Evolutionary conservation across 1,140 invertebrate species (phyloP).

Genomic region (Holotrichia oblita): DNA sequence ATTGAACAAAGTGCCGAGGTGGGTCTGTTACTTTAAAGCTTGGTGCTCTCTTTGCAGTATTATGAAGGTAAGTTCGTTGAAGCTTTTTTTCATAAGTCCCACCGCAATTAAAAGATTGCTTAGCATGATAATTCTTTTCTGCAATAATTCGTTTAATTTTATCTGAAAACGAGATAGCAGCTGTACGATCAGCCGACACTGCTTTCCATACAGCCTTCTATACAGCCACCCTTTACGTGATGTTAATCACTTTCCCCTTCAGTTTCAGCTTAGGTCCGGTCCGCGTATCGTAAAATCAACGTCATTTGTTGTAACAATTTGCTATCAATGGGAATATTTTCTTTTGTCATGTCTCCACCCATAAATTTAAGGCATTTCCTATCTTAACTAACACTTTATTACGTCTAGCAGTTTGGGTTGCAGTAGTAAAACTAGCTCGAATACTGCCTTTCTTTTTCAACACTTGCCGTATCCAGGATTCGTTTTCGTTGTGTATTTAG

Average conservation of each 20-base stretch:
- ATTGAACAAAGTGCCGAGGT: neutral
- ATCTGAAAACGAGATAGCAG: neutral
- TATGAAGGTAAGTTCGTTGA: neutral
- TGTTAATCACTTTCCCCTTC: neutral
- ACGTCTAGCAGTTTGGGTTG: neutral
- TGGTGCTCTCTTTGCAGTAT: neutral
- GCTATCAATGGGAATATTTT: too few species aligned
- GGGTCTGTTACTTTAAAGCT: neutral
- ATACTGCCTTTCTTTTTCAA: too few species aligned
- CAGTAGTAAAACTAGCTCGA: neutral
- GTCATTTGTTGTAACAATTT: too few species aligned
- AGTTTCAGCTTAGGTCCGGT: neutral
- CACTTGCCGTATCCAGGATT: too few species aligned
- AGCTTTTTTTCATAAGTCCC: neutral
- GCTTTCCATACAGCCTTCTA: neutral
- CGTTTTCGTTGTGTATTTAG: too few species aligned
- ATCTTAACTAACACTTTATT: neutral
- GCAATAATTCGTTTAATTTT: neutral
- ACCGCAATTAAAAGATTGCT: neutral
- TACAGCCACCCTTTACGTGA: too few species aligned
- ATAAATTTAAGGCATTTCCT: neutral
- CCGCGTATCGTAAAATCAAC: neutral
- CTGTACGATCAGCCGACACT: neutral
- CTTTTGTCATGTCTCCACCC: too few species aligned
- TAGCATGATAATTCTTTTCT: neutral